Conservation (phyloP, 2,888 invertebrate genomes). For the Eubasilissa splendida region DNA sequence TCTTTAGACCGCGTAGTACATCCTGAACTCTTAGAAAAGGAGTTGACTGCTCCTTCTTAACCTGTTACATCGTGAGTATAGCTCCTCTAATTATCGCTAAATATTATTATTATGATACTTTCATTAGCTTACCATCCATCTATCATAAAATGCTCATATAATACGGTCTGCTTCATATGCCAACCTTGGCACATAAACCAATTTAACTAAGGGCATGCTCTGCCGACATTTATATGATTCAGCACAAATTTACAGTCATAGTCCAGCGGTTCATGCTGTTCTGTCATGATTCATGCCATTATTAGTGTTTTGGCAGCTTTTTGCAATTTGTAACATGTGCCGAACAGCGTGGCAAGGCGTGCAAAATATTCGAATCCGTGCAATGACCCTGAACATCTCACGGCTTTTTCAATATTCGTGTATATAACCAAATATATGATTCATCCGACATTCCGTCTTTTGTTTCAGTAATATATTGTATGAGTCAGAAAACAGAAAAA, state of each 20-base stretch:
- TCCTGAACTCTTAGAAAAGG: constrained; percentile 71
- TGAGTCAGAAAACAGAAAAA: constrained; percentile 99
- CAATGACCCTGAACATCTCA: constrained; percentile 53
- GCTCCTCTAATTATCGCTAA: not conserved
- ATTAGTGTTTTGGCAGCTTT: not conserved
- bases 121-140: not conserved
- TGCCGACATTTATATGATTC: constrained; percentile 8
- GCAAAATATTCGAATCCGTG: constrained; percentile 45
- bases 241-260: constrained; percentile 1
- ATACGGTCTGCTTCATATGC: not conserved
- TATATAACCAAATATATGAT: constrained; percentile 19
- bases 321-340: constrained; percentile 12
- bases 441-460: constrained; percentile 63
- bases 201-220: constrained; percentile 34
- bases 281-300: not conserved
- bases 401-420: constrained; percentile 1
- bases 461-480: constrained; percentile 91
- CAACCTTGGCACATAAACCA: constrained; percentile 41
- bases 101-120: not conserved
- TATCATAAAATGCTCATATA: not conserved
- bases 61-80: constrained; percentile 73
- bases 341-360: constrained; percentile 37
- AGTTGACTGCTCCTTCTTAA: constrained; percentile 75
- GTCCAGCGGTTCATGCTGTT: no score
- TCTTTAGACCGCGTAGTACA: constrained; percentile 69